phyloP scores from a whole-genome alignment of 2,113 vertebrate genomes.

The Gorsachius goisagi region DNA sequence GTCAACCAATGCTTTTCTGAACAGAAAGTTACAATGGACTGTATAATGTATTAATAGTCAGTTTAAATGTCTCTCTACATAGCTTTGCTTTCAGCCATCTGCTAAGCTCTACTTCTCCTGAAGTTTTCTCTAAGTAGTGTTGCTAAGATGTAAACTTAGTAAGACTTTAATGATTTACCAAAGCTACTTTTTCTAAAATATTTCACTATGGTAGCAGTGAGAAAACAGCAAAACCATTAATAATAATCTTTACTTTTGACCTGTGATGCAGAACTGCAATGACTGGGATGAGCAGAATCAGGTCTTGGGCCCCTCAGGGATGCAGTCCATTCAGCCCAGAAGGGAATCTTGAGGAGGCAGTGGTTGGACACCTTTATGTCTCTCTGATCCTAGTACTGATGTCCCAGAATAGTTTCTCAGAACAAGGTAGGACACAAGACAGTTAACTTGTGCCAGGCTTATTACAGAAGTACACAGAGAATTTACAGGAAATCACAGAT shows the following conservation, averaged over 20 bases:
- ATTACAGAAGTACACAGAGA: neutral
- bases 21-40: neutral
- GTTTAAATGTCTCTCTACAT: neutral
- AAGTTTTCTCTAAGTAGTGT: neutral
- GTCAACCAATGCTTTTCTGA: neutral
- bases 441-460: neutral
- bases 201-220: neutral
- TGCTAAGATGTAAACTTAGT: neutral
- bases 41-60: neutral
- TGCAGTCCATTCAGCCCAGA: neutral
- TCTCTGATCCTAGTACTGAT: neutral
- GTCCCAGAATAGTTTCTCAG: neutral
- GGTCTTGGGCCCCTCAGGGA: neutral
- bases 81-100: slow-evolving; percentile 16
- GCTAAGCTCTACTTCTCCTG: neutral
- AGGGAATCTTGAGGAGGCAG: neutral
- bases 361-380: neutral
- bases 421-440: neutral
- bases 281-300: neutral
- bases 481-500: neutral
- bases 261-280: neutral
- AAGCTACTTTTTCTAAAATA: neutral
- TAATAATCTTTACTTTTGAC: neutral
- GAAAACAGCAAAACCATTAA: neutral
- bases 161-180: neutral